Evolutionary conservation across 1,140 invertebrate species (phyloP).

Genomic region (Delia radicum): DNA sequence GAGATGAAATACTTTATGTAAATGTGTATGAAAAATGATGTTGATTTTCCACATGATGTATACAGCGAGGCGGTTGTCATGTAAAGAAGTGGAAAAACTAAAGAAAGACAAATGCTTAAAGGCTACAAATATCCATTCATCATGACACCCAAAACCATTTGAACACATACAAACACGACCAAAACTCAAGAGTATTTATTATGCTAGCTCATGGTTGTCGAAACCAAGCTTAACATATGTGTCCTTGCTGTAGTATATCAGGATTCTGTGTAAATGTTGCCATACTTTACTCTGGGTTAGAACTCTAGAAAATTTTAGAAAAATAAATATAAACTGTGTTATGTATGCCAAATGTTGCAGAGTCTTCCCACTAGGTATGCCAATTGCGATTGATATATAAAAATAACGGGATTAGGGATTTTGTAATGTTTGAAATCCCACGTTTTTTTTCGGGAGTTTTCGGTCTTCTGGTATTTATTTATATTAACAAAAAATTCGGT

Average conservation of each 20-base stretch:
- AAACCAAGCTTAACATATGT: constrained; percentile 19
- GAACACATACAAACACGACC: neutral
- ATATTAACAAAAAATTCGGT: too few relatives aligned
- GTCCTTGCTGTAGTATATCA: neutral
- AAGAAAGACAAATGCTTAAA: neutral
- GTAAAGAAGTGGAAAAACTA: neutral
- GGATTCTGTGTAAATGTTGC: neutral
- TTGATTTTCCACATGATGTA: neutral
- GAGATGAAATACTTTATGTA: neutral
- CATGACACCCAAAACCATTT: neutral
- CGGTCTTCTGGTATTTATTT: too few relatives aligned
- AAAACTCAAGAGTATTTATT: constrained; percentile 5
- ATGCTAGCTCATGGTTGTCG: constrained; percentile 17
- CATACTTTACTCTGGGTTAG: too few relatives aligned
- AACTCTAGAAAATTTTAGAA: too few relatives aligned
- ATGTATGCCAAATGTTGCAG: too few relatives aligned
- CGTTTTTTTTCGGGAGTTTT: too few relatives aligned
- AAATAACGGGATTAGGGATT: too few relatives aligned
- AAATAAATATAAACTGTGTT: too few relatives aligned
- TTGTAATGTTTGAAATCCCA: too few relatives aligned
- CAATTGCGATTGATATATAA: too few relatives aligned
- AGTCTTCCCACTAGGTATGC: too few relatives aligned
- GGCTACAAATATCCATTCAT: constrained; percentile 13
- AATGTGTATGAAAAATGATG: constrained; percentile 16
- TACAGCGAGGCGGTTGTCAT: neutral